Conservation (phyloP, 2,797 vertebrate genomes). For the Orestias chungarensis region DNA sequence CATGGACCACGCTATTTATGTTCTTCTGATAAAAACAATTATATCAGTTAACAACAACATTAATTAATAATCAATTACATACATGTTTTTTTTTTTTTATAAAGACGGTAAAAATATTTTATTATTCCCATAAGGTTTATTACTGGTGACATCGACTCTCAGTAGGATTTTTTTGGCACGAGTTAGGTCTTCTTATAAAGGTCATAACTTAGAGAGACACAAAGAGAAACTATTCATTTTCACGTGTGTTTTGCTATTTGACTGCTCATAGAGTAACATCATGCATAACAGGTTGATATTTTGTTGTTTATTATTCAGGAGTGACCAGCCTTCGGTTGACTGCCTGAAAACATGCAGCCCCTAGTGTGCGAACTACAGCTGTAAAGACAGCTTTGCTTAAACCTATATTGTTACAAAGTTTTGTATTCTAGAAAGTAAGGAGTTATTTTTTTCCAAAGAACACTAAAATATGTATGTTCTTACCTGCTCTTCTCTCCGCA, state of each 20-base stretch:
- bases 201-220: too few relatives aligned
- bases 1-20: conserved; percentile 67
- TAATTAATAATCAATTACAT: neutral
- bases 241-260: too few relatives aligned
- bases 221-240: neutral
- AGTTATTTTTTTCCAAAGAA: too few relatives aligned
- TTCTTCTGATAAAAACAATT: conserved; percentile 72
- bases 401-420: neutral
- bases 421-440: too few relatives aligned
- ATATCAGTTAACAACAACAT: neutral
- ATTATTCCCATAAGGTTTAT: neutral
- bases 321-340: neutral
- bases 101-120: too few relatives aligned
- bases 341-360: neutral
- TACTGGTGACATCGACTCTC: neutral
- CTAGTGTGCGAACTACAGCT: too few relatives aligned
- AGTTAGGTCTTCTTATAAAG: too few relatives aligned
- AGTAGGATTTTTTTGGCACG: too few relatives aligned
- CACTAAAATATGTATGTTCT: conserved; percentile 3
- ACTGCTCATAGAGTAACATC: too few relatives aligned
- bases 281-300: too few relatives aligned
- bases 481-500: conserved; percentile 83
- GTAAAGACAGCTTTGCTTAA: neutral
- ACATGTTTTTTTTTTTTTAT: too few relatives aligned
- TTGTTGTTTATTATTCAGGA: too few relatives aligned